Conservation (phyloP, 1,140 invertebrate genomes). For the Papilio polyxenes region DNA sequence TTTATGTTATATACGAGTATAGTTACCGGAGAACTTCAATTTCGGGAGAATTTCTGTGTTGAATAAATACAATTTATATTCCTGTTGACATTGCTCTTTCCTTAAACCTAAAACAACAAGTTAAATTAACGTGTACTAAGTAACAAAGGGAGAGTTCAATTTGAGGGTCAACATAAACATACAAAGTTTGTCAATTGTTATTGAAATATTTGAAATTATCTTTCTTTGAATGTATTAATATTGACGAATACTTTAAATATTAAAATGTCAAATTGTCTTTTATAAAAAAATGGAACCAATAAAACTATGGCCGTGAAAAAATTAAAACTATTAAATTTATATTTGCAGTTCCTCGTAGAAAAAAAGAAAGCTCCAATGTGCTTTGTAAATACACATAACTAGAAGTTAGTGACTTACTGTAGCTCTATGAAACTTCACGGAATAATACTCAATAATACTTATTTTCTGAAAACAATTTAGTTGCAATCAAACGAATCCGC, state of each 20-base stretch:
- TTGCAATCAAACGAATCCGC: no score
- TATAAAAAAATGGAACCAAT: background rate
- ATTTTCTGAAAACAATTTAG: no score
- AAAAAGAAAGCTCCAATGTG: no score
- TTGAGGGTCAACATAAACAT: conserved; percentile 3
- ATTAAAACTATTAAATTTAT: no score
- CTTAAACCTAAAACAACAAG: conserved; percentile 21
- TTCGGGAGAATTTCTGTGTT: background rate
- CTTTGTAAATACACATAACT: no score
- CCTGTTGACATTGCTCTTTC: background rate
- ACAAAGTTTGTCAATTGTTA: background rate
- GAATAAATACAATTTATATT: background rate
- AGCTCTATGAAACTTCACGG: no score
- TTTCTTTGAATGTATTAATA: background rate
- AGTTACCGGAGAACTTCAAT: background rate
- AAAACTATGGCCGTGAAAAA: background rate
- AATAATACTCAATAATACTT: no score
- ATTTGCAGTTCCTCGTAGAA: no score
- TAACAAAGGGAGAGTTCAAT: conserved; percentile 8
- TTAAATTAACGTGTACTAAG: background rate
- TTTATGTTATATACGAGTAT: background rate
- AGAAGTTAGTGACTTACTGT: no score
- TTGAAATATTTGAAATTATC: background rate
- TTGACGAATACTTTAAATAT: background rate
- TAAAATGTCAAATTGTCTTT: background rate